Evolutionary conservation across 1,140 invertebrate genomes (phyloP).

Genomic region (Melitaea cinxia): DNA sequence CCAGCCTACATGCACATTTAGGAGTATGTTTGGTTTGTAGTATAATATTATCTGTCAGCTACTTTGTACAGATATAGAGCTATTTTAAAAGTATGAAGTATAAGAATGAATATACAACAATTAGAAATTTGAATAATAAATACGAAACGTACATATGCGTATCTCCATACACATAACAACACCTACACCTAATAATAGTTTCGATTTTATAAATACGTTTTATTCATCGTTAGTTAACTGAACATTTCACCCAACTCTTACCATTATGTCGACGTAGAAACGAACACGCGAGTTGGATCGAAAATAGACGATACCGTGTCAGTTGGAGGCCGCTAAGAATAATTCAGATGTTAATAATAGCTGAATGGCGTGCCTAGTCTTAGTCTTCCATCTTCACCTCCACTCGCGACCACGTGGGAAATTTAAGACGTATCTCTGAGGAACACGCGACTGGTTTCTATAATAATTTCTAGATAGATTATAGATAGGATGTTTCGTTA

Average conservation of each 20-base stretch:
- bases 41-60: no score
- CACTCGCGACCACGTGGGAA: conserved; percentile 19
- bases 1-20: no score
- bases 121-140: no score
- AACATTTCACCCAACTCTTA: conserved; percentile 5
- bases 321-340: conserved; percentile 60
- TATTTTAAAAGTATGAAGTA: no score
- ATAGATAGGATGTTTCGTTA: no score
- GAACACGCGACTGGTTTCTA: background rate
- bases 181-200: no score
- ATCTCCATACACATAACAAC: no score
- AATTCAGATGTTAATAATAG: conserved; percentile 56
- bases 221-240: background rate
- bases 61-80: no score
- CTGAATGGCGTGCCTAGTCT: conserved; percentile 42
- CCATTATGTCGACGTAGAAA: conserved; percentile 19
- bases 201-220: background rate
- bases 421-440: conserved; percentile 3
- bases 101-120: no score
- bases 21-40: no score
- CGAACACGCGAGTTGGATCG: conserved; percentile 27
- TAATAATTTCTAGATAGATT: no score
- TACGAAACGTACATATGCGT: no score
- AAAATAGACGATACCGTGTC: conserved; percentile 54
- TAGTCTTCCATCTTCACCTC: conserved; percentile 28